A percentile compares a stretch with the other conserved stretches of the same genome.
Conservation (phyloP, 2,888 invertebrate species). For the Drosophila multiciliata region DNA sequence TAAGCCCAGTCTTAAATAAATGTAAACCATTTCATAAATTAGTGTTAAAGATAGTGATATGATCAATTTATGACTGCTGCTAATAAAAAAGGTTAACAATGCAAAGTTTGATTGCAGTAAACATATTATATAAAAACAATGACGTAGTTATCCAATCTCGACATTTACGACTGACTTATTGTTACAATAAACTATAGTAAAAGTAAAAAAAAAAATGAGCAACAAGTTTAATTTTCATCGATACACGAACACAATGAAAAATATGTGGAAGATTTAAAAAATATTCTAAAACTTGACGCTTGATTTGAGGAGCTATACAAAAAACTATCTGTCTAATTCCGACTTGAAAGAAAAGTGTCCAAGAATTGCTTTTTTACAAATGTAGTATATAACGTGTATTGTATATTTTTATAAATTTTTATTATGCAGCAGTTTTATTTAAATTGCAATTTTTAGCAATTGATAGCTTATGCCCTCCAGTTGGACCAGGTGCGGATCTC, state of each 20-base stretch:
- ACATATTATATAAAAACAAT: background rate
- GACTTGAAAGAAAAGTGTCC: background rate
- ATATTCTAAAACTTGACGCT: background rate
- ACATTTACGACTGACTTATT: background rate
- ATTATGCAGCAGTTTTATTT: conserved; percentile 21
- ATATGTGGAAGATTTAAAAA: background rate
- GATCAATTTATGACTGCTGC: background rate
- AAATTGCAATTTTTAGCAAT: no score
- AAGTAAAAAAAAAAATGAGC: background rate
- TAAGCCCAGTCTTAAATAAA: background rate
- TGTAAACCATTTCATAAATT: background rate
- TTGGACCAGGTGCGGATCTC: conserved; percentile 79
- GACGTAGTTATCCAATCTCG: background rate
- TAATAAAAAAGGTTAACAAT: background rate
- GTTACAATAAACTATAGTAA: background rate
- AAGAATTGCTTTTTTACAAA: conserved; percentile 1
- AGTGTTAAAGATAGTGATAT: background rate
- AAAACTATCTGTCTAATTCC: background rate
- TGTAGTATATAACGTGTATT: conserved; percentile 20
- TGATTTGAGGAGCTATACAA: background rate
- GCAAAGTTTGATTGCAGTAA: background rate
- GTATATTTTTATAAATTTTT: conserved; percentile 22
- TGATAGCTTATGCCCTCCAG: conserved; percentile 60
- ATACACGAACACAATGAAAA: background rate
- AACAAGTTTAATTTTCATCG: background rate